Evolutionary conservation across 1,140 invertebrate genomes (phyloP), one percentile per base, ranked within the genome.

Genomic region (Lasioglossum baleicum): DNA sequence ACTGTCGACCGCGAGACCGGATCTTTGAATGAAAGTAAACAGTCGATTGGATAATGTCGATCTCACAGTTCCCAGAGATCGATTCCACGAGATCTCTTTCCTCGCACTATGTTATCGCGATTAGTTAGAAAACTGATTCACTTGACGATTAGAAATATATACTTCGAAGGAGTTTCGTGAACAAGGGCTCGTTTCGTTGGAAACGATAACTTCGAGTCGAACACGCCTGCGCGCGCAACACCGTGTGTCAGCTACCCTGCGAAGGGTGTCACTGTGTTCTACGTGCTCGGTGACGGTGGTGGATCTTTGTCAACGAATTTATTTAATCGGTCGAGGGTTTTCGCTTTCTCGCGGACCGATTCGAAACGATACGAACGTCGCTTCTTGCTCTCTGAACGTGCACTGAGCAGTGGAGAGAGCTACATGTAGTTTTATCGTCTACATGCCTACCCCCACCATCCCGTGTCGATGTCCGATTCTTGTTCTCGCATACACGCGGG

Each of bases 371-470:
- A 58, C 66, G 40, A 56, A 56, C n/a, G 17, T 40, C 35, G 20
- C 63, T 35, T 48, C 66, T 60, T 11, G n/a, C 31, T 70, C 26
- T 58, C 61, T 42, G 22, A 60, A 67, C 51, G 66, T 58, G 70
- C 35, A 86, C 84, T 86, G 80, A 82, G 60, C 80, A 31, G 56
- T 35, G 22, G 73, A 72, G 82, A 74, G 82, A 48, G 74, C 58
- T 82, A 70, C 71, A 64, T 58, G 81, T 86, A 85, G 73, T 86
- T 86, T 86, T 86, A 86, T 86, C 84, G 84, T 53, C 44, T 26
- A 17, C 42, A 60, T 13, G 69, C 2, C 66, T 53, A 22, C 31
- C 69, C 58, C 65, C 35, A 26, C 77, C 68, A 58, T 20, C 17
- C 20, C 17, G 26, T 53, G 73, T 66, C 63, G 66, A 53, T 53